Conservation (phyloP, 2,888 invertebrate species). For the Caenorhabditis uteleia region DNA sequence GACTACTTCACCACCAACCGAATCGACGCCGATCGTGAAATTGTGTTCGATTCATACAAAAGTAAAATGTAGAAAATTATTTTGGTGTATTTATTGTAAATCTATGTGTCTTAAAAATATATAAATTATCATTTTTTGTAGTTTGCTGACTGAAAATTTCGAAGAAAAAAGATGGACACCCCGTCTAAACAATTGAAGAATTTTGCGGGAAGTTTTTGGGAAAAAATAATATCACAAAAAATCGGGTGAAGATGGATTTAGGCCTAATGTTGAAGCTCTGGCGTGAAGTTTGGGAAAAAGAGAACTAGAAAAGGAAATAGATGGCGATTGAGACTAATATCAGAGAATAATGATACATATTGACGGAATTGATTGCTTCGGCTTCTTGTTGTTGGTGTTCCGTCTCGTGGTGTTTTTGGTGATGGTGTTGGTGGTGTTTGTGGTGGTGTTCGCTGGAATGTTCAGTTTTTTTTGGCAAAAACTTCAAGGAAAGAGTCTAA, state of each 20-base stretch:
- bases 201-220: too few relatives aligned
- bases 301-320: constrained; percentile 3
- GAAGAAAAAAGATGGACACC: not conserved
- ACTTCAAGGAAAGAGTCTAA: too few relatives aligned
- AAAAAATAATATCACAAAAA: too few relatives aligned
- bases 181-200: too few relatives aligned
- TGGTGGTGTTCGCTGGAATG: not conserved
- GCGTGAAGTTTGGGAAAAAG: constrained; percentile 26
- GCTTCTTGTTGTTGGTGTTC: not conserved
- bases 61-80: constrained; percentile 13
- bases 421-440: not conserved
- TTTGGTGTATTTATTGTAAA: not conserved
- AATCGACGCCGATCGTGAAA: constrained; percentile 42
- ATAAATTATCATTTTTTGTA: not conserved
- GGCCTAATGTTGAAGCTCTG: too few relatives aligned
- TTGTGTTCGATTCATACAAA: constrained; percentile 56
- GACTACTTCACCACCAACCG: constrained; percentile 43
- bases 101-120: not conserved
- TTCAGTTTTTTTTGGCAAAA: too few relatives aligned
- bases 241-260: too few relatives aligned
- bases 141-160: too few relatives aligned
- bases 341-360: not conserved
- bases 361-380: not conserved
- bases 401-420: not conserved
- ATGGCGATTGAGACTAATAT: not conserved